Evolutionary conservation across 1,140 invertebrate species (phyloP).

Genomic region (Trachymyrmex cornetzi): DNA sequence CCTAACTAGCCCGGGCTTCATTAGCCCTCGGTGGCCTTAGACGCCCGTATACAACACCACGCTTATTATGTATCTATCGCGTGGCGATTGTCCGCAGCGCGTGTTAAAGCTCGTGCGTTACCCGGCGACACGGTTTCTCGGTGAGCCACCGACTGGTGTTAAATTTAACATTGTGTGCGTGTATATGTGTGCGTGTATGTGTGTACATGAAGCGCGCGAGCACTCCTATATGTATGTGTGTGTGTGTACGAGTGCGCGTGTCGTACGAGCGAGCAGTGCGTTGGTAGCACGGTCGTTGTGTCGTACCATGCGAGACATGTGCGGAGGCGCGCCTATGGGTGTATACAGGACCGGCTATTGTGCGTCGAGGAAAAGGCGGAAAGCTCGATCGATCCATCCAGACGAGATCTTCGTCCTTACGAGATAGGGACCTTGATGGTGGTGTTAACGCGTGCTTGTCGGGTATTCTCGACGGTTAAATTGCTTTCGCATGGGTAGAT

Average conservation of each 20-base stretch:
- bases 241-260: conserved; percentile 25
- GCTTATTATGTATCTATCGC: conserved; percentile 84
- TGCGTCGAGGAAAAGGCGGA: conserved; percentile 63
- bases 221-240: not conserved
- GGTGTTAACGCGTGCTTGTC: conserved; percentile 54
- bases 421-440: conserved; percentile 57
- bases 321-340: conserved; percentile 57
- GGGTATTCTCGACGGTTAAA: conserved; percentile 57
- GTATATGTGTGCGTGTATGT: conserved; percentile 47
- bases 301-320: conserved; percentile 58
- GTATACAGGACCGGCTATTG: conserved; percentile 57
- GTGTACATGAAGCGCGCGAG: conserved; percentile 70
- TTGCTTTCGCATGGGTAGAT: conserved; percentile 49
- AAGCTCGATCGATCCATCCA: conserved; percentile 61
- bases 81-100: conserved; percentile 82
- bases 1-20: conserved; percentile 84
- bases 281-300: conserved; percentile 61
- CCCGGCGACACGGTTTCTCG: conserved; percentile 83
- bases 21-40: conserved; percentile 83
- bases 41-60: conserved; percentile 75
- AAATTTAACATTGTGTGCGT: conserved; percentile 83
- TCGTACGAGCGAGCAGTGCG: conserved; percentile 50
- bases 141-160: conserved; percentile 80
- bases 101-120: conserved; percentile 83
- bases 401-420: conserved; percentile 63